Base-by-base conservation (phyloP, 1,140 invertebrate genomes). In the Limonius californicus region DNA sequence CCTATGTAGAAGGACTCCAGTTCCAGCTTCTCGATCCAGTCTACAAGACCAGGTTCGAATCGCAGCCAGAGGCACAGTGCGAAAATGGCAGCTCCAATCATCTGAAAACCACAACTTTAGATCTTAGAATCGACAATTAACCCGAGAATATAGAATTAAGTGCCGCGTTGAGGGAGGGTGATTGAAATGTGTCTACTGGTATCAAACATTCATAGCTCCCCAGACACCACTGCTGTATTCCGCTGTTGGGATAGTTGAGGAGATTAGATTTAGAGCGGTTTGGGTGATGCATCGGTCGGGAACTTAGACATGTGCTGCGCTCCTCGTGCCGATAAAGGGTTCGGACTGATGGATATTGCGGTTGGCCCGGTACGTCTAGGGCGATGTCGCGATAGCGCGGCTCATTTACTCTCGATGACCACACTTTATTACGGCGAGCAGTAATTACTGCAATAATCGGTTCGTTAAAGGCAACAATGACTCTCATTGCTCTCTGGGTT, bases 1-100 rank as follows among this genome's bases (percentile, higher is more conserved):
- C 91, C 91, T 45, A 87, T 89, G 78, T 92, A 93, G 75, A 89
- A 91, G 45, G 87, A 79, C 55, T 85, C 77, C 35, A 92, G 84
- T 45, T 89, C 81, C 16, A 94, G 74, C 59, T 88, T 86, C 2
- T 81, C 78, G 20, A 94, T 83, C 87, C 89, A 93, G 64, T 92
- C 86, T 70, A 88, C 87, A 67, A 93, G 87, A 0, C 86, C 86
- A 1, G 86, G 84, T 65, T 94, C 91, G 15, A 91, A 80, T 55
- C 88, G 82, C 66, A 94, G 80, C 88, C 90, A 94, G 15, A 94
- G 77, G 27, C 87, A 87, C 7, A 94, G 74, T 0, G 86, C 87
- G 64, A 94, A 90, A 63, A 93, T 81, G 0, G 85, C 80, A 0
- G 85, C 82, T 0, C 89, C 90, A 30, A 92, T 76, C 14, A 92